Evolutionary conservation across 1,140 invertebrate species (phyloP), one percentile per base, ranked within the genome.

Genomic region (Patella vulgata): DNA sequence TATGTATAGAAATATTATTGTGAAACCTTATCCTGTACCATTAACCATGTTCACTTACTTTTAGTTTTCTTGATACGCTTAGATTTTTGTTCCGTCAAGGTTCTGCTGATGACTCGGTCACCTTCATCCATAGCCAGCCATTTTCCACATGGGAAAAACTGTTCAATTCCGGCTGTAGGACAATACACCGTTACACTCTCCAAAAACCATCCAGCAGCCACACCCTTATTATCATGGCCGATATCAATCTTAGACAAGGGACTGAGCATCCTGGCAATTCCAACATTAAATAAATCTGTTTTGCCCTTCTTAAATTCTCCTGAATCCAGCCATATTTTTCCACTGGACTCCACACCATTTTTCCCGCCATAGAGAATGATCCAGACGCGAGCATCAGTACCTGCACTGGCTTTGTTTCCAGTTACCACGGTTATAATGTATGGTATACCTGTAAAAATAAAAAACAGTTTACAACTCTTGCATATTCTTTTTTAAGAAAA

Each of bases 221-320:
- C 42, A 0, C 84, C 84, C 30, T 52, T 74, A 62, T 84, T 77
- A 64, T 85, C 83, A 67, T 85, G 83, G 9, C 84, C 83, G 17
- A 85, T 69, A 27, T 82, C 81, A 33, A 85, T 63, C 42, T 71
- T 65, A 12, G 77, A 68, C 14, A 85, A 55, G 0, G 84, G 84
- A 65, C 81, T 84, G 23, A 85, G 23, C 70, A 75, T 67, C 28
- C 73, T 72, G 14, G 68, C 68, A 11, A 83, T 66, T 23, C 80
- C 77, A 31, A 85, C 71, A 39, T 79, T 78, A 59, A 83, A 82
- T 14, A 79, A 76, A 63, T 84, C 77, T 3, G 80, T 81, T 53
- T 71, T 73, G 31, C 73, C 77, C 31, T 74, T 61, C 47, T 81
- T 70, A 65, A 85, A 84, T 27, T 79, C 78, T 2, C 82, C 79